Evolutionary conservation across 2,797 vertebrate genomes (phyloP).

Genomic region (Ctenosaura bakeri): DNA sequence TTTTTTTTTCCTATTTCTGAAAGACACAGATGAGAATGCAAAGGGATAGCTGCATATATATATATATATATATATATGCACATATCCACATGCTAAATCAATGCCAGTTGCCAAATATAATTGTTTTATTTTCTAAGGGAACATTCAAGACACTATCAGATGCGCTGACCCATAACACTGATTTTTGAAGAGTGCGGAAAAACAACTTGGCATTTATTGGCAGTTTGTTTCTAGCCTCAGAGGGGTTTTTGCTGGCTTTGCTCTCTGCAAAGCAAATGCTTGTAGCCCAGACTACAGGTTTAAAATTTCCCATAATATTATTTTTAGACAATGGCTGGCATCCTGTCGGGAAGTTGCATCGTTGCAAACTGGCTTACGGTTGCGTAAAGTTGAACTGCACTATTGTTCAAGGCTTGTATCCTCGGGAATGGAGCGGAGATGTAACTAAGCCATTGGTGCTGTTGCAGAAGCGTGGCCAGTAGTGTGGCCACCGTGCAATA

Average conservation of each 20-base stretch:
- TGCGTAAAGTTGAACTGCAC: no score
- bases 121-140: constrained; percentile 88
- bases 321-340: background rate
- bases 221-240: constrained; percentile 69
- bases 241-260: constrained; percentile 12
- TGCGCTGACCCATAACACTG: constrained; percentile 79
- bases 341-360: no score
- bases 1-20: constrained; percentile 82
- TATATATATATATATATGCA: constrained; percentile 11
- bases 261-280: background rate
- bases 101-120: constrained; percentile 92
- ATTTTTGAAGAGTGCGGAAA: constrained; percentile 71
- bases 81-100: constrained; percentile 76
- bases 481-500: no score
- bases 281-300: fast-evolving
- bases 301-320: background rate
- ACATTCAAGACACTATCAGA: constrained; percentile 79
- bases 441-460: no score
- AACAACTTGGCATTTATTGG: constrained; percentile 56
- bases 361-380: no score
- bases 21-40: constrained; percentile 85
- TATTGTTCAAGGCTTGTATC: no score
- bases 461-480: no score
- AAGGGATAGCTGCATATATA: constrained; percentile 53
- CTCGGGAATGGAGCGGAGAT: no score